Percentiles rank a stretch among this genome's conserved stretches.
phyloP scores from a whole-genome alignment of 2,888 invertebrate species.

The Eulithis prunata region DNA sequence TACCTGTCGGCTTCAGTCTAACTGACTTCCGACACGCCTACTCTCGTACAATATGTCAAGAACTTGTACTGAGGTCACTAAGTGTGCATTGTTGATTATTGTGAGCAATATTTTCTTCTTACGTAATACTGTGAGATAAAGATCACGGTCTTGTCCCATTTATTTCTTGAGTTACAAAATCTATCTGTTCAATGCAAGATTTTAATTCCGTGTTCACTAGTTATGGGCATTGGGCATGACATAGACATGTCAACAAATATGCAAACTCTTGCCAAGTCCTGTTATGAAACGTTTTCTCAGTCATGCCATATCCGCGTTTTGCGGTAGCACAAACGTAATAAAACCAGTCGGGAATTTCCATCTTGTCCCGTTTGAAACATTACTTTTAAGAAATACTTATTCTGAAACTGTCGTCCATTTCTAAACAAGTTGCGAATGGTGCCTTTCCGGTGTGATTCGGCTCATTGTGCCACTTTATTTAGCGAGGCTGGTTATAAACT shows the following conservation, averaged over 20 bases:
- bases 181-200: conserved; percentile 2
- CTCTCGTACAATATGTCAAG: conserved; percentile 60
- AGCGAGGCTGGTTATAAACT: conserved; percentile 27
- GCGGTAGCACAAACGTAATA: conserved; percentile 17
- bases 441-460: conserved; percentile 9
- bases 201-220: conserved; percentile 3
- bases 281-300: conserved; percentile 15
- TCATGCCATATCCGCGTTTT: conserved; percentile 7
- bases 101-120: conserved; percentile 38
- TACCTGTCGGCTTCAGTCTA: conserved; percentile 35
- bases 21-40: conserved; percentile 58
- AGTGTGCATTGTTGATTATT: conserved; percentile 36
- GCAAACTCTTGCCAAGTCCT: neutral
- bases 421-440: conserved; percentile 14
- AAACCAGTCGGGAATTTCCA: conserved; percentile 18
- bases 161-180: conserved; percentile 6
- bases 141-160: conserved; percentile 24
- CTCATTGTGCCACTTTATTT: conserved; percentile 24
- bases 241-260: neutral
- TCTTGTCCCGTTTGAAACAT: conserved; percentile 6
- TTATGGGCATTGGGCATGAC: conserved; percentile 5
- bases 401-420: conserved; percentile 15
- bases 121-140: conserved; percentile 26
- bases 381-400: neutral
- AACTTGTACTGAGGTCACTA: conserved; percentile 58